Base-by-base conservation (phyloP, 2,113 vertebrate genomes). In the Lophura nycthemera region DNA sequence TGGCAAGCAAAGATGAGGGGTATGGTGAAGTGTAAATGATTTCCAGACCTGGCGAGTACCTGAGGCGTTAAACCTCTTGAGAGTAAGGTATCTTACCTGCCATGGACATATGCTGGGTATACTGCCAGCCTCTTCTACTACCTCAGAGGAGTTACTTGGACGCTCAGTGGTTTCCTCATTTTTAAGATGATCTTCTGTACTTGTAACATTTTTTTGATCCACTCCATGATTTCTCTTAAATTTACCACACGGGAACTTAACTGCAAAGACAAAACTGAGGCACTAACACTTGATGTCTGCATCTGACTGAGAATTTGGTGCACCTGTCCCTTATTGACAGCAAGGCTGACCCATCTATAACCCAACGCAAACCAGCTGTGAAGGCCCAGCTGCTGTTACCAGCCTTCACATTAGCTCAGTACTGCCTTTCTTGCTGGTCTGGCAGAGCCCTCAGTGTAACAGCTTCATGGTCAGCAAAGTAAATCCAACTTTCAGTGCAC, bases 61-160 rank as follows among this genome's bases (percentile, higher is more conserved):
- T 7, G 56, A 57, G 18, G 30, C 20, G 10, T 57, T 32, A 48
- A 66, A 43, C 13, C 32, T 43, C 21, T 50, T 34, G 27, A 48
- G 43, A 52, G 13, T 22, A 70, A 18, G 30, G 34, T 2, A 2
- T 18, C 66, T 83, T 63, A 73, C 77, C 15, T 83, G 87, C 60
- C 60, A 73, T 0, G 22, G 83, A 11, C 15, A 24, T 0, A 1
- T 1, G 1, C 32, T 63, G 52, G 71, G 66, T 63, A 86, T 61
- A 43, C 14, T 56, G 21, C 9, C 47, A 67, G 47, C 34, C 47
- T 78, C 72, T 18, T 20, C 4, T 1, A 32, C 50, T 20, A 50
- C 72, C 47, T 83, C 34, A 1, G 13, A 10, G 15, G 34, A 40
- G 77, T 36, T 67, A 34, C 60, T 19, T 0, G 2, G 32, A 5